Conservation (phyloP, 2,888 invertebrate genomes). For the Tubulanus polymorphus region DNA sequence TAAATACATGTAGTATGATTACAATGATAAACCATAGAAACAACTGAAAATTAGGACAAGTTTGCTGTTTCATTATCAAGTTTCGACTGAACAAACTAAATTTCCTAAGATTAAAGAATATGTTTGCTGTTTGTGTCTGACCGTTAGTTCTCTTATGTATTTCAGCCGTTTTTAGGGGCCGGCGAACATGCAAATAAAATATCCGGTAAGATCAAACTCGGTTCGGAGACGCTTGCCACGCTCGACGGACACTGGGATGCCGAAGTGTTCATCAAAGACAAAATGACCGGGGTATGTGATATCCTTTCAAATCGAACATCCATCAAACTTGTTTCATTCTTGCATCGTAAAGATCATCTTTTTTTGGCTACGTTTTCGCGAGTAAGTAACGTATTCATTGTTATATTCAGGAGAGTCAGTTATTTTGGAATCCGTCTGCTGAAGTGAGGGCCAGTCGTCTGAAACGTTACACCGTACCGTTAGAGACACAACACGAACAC, state of each 20-base stretch:
- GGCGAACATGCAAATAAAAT: slow-evolving; percentile 81
- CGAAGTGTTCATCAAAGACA: slow-evolving; percentile 77
- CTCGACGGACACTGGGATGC: slow-evolving; percentile 92
- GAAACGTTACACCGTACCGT: slow-evolving; percentile 71
- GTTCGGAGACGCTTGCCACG: slow-evolving; percentile 80
- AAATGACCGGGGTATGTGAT: slow-evolving; percentile 65
- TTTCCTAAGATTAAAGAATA: no score
- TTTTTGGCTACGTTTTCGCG: neutral
- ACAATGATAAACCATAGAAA: no score
- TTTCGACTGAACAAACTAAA: no score
- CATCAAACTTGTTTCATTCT: no score
- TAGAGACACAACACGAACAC: slow-evolving; percentile 71
- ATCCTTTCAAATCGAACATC: no score
- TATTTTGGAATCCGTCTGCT: slow-evolving; percentile 67
- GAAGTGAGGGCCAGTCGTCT: slow-evolving; percentile 69
- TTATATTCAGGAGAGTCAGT: slow-evolving; percentile 43
- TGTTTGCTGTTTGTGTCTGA: no score
- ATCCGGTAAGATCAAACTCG: slow-evolving; percentile 77
- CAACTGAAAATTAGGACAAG: no score
- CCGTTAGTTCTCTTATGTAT: no score
- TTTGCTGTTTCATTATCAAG: no score
- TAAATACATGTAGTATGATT: no score
- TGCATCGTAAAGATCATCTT: neutral
- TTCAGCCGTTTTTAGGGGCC: slow-evolving; percentile 82
- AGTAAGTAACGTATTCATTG: neutral